Evolutionary conservation across 2,797 vertebrate species (phyloP), one percentile per base, ranked within the genome.

Genomic region (Tauraco hartlaubi): DNA sequence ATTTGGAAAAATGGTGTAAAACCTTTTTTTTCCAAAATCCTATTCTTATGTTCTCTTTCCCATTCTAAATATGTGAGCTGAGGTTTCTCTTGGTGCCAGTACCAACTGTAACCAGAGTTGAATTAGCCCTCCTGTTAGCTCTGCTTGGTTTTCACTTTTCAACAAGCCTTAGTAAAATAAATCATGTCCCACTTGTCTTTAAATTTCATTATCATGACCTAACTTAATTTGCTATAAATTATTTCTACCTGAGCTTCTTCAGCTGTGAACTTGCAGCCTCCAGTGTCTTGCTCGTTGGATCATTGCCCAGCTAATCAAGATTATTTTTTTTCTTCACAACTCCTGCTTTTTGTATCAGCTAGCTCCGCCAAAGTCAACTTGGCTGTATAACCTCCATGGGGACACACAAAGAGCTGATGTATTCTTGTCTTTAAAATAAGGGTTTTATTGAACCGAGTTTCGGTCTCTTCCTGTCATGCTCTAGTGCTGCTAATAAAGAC

Each of bases 171-270:
- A 85, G 81, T 77, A 80, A 94, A 95, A 95, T 75, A 93, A 95
- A 93, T 94, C 18, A 14, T 92, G 88, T 75, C 91, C 71, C 88
- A 72, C 83, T 76, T 71, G 71, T 86, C 93, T 94, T 94, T 92
- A 94, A 63, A 94, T 96, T 94, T 93, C 92, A 91, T 96, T 96
- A 93, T 77, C 54, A 35, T 85, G 87, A 96, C 92, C 86, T 92
- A 89, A 92, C 92, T 96, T 94, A 94, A 92, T 96, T 96, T 92
- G 31, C 74, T 93, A 62, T 94, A 85, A 95, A 94, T 94, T 91
- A 96, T 96, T 96, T 94, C 75, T 94, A 91, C 87, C 87, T 96
- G 95, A 94, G 75, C 73, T 92, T 39, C 91, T 91, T 94, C 3
- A 2, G 25, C 72, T 94, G 81, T 88, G 89, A 95, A 93, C 92